These are phyloP conservation scores for Sisor rabdophorus DNA, from an alignment of 2,113 vertebrate genomes.

Conservation along the genomic window DNA sequence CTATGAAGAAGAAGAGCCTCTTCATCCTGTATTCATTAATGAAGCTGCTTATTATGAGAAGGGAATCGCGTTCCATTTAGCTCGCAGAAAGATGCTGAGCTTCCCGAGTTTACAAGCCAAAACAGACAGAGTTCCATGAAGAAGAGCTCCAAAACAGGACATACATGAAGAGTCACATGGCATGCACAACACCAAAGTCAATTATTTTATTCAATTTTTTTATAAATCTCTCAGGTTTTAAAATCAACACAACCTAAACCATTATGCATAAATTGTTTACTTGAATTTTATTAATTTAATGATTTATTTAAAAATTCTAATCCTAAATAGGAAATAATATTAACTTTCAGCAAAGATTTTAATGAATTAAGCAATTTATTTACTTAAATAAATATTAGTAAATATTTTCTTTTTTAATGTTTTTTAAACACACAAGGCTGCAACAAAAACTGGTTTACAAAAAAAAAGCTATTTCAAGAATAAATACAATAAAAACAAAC, in stretches of 20 bases:
- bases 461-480: no score
- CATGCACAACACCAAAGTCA: background rate
- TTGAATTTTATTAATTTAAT: background rate
- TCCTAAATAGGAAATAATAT: background rate
- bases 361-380: background rate
- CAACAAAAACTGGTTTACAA: no score
- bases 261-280: background rate
- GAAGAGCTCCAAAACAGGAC: background rate
- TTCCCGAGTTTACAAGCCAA: slow-evolving; percentile 59
- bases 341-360: background rate
- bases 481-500: no score
- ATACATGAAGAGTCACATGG: no score
- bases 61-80: slow-evolving; percentile 65
- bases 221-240: slow-evolving; percentile 1
- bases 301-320: background rate
- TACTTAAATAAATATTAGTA: no score
- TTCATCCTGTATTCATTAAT: slow-evolving; percentile 70
- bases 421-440: no score
- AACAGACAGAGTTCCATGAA: slow-evolving; percentile 40
- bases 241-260: background rate
- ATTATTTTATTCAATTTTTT: background rate
- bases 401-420: no score
- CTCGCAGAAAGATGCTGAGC: slow-evolving; percentile 48
- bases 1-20: slow-evolving; percentile 57
- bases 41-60: slow-evolving; percentile 75